phyloP scores from a whole-genome alignment of 2,888 invertebrate genomes.

The Apotomis capreana region DNA sequence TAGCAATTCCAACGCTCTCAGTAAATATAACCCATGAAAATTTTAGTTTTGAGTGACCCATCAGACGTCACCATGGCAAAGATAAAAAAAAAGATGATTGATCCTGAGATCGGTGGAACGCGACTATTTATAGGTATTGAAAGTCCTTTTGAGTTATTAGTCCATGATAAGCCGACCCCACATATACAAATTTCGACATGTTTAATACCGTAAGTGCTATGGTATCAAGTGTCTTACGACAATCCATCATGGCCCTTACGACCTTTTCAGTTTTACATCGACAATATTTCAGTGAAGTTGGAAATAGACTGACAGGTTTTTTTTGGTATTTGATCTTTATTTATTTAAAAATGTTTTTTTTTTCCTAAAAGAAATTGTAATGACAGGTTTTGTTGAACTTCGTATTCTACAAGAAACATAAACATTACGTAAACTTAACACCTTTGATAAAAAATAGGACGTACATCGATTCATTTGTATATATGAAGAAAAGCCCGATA shows the following conservation, averaged over 20 bases:
- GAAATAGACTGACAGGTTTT: neutral
- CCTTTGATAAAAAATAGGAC: neutral
- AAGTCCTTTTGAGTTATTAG: too few relatives aligned
- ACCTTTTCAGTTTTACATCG: neutral
- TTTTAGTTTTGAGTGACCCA: too few relatives aligned
- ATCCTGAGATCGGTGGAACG: too few relatives aligned
- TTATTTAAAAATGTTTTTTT: neutral
- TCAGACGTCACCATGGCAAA: too few relatives aligned
- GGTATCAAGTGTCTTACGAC: conserved; percentile 15
- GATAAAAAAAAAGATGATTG: too few relatives aligned
- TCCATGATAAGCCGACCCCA: conserved; percentile 8
- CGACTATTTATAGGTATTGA: too few relatives aligned
- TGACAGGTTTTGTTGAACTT: too few relatives aligned
- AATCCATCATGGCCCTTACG: conserved; percentile 17
- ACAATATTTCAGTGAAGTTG: conserved; percentile 5
- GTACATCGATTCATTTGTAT: neutral
- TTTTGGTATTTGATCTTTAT: neutral
- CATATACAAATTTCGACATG: conserved; percentile 29
- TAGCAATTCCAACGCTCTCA: too few relatives aligned
- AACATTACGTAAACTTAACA: neutral
- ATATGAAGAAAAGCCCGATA: conserved; percentile 19
- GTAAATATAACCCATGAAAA: too few relatives aligned
- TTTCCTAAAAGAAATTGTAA: neutral
- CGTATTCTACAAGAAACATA: too few relatives aligned
- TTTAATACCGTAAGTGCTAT: conserved; percentile 20